Percentiles rank a stretch among this genome's conserved stretches.
phyloP scores from a whole-genome alignment of 2,888 invertebrate species.

The Caenorhabditis parvicauda region DNA sequence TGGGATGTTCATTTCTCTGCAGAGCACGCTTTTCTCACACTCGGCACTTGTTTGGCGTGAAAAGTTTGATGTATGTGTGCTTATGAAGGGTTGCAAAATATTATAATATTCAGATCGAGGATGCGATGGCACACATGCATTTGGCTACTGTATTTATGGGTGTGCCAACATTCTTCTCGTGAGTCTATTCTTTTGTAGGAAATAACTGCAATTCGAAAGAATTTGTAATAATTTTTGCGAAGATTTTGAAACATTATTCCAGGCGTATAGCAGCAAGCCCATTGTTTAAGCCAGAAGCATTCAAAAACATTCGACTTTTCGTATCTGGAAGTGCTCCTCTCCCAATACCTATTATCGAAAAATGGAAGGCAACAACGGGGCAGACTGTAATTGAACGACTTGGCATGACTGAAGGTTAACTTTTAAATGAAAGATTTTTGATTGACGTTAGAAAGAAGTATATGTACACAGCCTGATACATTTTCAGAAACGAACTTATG shows the following conservation, averaged over 20 bases:
- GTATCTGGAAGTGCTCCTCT: slow-evolving; percentile 80
- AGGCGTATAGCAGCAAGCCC: slow-evolving; percentile 39
- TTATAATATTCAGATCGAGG: no score
- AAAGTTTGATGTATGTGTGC: slow-evolving; percentile 52
- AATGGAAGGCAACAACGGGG: slow-evolving; percentile 76
- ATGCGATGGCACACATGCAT: slow-evolving; percentile 47
- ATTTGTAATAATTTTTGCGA: no score
- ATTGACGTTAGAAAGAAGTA: no score
- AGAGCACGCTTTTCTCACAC: slow-evolving; percentile 53
- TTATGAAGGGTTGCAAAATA: no score
- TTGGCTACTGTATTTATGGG: slow-evolving; percentile 60
- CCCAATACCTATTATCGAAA: slow-evolving; percentile 68
- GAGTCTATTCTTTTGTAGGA: not conserved
- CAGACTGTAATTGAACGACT: slow-evolving; percentile 78
- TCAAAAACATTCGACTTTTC: slow-evolving; percentile 70
- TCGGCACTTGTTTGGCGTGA: slow-evolving; percentile 53
- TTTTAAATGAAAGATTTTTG: not conserved
- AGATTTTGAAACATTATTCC: not conserved
- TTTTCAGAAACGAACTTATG: no score
- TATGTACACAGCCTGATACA: no score
- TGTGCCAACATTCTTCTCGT: slow-evolving; percentile 58
- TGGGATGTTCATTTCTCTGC: slow-evolving; percentile 57
- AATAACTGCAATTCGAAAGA: no score
- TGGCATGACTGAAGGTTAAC: slow-evolving; percentile 78
- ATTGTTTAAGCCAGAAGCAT: slow-evolving; percentile 36